phyloP scores from a whole-genome alignment of 2,888 invertebrate genomes.

The Leptogaster cylindrica region DNA sequence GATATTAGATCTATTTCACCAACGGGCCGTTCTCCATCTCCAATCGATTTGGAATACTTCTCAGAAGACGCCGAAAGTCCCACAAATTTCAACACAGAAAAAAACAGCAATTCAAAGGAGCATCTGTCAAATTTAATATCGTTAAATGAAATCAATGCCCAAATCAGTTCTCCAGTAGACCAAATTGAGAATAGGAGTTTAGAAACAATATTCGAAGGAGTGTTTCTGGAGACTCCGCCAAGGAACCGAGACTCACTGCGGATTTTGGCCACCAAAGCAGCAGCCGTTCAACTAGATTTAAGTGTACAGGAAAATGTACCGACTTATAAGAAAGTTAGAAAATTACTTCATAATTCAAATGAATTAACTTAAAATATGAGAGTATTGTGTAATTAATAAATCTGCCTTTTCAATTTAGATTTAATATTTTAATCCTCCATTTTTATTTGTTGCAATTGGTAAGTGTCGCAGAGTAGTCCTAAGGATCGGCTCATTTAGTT shows the following conservation, averaged over 20 bases:
- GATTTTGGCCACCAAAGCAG: conserved; percentile 8
- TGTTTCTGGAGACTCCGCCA: conserved; percentile 59
- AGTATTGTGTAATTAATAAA: too few species aligned
- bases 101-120: too few species aligned
- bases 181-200: conserved; percentile 49
- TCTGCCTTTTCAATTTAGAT: too few species aligned
- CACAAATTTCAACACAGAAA: too few species aligned
- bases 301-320: background rate
- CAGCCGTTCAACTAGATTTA: background rate
- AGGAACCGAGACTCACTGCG: background rate
- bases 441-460: too few species aligned
- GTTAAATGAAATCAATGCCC: conserved; percentile 58
- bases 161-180: conserved; percentile 57
- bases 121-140: conserved; percentile 55
- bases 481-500: too few species aligned
- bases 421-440: too few species aligned
- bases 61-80: too few species aligned
- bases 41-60: conserved; percentile 5
- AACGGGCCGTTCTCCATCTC: conserved; percentile 2
- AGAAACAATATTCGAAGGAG: conserved; percentile 60
- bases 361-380: too few species aligned
- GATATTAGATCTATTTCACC: conserved; percentile 20
- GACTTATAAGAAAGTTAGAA: too few species aligned
- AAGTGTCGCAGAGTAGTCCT: too few species aligned
- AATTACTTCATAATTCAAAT: too few species aligned